Evolutionary conservation across 2,113 vertebrate species (phyloP).

Genomic region (Nothocercus julius): DNA sequence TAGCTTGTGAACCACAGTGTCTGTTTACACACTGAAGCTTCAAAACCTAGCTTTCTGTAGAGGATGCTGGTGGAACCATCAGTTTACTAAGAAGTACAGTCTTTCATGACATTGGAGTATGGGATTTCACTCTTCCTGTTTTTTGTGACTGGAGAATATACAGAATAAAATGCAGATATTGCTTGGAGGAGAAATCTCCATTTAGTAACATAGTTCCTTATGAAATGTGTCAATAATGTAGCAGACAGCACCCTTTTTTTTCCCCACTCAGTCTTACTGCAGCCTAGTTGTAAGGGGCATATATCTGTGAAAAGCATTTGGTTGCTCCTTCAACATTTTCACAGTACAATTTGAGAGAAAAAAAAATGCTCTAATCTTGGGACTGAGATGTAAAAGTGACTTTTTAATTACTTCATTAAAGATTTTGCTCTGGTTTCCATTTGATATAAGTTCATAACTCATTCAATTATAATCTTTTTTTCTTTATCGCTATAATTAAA

Average conservation of each 20-base stretch:
- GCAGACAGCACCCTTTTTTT: neutral
- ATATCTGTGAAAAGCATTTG: neutral
- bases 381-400: neutral
- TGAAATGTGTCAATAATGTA: neutral
- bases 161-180: neutral
- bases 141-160: neutral
- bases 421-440: neutral
- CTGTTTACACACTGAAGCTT: neutral
- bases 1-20: neutral
- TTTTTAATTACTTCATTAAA: neutral
- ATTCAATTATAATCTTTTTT: neutral
- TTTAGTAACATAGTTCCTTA: neutral
- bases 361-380: neutral
- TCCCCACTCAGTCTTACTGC: neutral
- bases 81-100: neutral
- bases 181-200: neutral
- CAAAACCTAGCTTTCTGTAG: neutral
- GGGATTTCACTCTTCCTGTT: neutral
- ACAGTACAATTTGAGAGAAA: neutral
- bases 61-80: neutral
- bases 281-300: neutral
- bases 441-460: neutral
- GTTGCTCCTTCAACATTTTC: neutral
- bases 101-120: neutral
- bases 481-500: neutral